phyloP scores from a whole-genome alignment of 1,140 invertebrate genomes.

The Orchesella cincta region DNA sequence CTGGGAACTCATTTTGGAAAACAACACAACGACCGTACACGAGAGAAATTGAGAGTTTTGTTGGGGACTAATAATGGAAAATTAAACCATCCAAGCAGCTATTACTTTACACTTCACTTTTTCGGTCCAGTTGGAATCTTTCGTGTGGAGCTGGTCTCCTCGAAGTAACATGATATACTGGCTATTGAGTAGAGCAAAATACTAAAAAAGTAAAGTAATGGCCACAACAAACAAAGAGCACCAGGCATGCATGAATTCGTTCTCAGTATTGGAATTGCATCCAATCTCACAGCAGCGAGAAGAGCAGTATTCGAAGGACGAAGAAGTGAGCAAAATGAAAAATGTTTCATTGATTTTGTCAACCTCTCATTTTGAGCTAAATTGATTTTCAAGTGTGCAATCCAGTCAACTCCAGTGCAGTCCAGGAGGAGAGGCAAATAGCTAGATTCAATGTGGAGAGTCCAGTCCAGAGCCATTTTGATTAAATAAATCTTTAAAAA shows the following conservation, averaged over 20 bases:
- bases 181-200: background rate
- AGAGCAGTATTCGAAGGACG: too few species aligned
- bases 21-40: too few species aligned
- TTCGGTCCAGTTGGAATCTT: too few species aligned
- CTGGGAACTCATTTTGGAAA: too few species aligned
- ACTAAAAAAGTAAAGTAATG: background rate
- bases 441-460: too few species aligned
- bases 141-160: too few species aligned
- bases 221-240: background rate
- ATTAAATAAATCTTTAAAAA: constrained; percentile 42
- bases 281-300: too few species aligned
- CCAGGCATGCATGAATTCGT: background rate
- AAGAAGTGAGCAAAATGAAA: constrained; percentile 37
- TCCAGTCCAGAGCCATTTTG: constrained; percentile 31
- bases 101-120: too few species aligned
- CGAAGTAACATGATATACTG: background rate
- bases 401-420: constrained; percentile 3
- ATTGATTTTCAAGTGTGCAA: constrained; percentile 47
- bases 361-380: constrained; percentile 45
- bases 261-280: too few species aligned
- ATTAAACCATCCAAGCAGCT: too few species aligned
- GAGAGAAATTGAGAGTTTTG: too few species aligned
- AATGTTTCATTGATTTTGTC: constrained; percentile 46
- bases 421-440: constrained; percentile 19
- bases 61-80: too few species aligned